Conservation (phyloP, 2,888 invertebrate species). For the Agrilus biguttatus region DNA sequence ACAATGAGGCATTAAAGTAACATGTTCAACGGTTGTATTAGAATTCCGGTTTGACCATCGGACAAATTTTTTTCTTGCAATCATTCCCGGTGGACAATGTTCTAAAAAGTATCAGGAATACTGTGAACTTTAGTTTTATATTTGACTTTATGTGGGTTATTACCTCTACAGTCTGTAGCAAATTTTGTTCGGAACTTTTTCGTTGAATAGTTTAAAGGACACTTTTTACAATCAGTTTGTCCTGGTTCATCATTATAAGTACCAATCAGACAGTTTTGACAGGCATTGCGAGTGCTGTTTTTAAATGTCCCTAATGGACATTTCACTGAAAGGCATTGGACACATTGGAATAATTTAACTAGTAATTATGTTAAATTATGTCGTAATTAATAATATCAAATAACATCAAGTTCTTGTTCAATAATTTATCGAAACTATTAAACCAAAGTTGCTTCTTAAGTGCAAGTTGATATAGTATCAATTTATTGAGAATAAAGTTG, state of each 20-base stretch:
- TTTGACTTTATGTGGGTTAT: no score
- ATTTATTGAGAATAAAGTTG: no score
- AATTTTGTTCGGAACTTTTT: slow-evolving; percentile 32
- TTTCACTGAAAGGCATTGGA: slow-evolving; percentile 30
- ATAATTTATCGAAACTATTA: no score
- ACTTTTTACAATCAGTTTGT: slow-evolving; percentile 37
- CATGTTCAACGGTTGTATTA: slow-evolving; percentile 19
- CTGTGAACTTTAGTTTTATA: no score
- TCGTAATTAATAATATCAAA: no score
- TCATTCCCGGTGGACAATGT: slow-evolving; percentile 41
- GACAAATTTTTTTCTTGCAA: slow-evolving; percentile 25
- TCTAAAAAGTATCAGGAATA: slow-evolving; percentile 22
- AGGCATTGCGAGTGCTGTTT: slow-evolving; percentile 36
- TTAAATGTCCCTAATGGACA: slow-evolving; percentile 52
- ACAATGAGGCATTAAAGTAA: slow-evolving; percentile 40
- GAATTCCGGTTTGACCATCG: slow-evolving; percentile 17
- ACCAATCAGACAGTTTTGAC: slow-evolving; percentile 43
- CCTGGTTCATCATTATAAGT: slow-evolving; percentile 43
- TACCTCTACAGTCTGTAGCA: slow-evolving; percentile 41
- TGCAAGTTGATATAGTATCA: no score
- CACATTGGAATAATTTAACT: neutral
- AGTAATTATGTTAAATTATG: neutral
- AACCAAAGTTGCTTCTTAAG: no score
- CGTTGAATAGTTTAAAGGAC: slow-evolving; percentile 44
- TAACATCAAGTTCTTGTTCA: no score